Conservation (phyloP, 2,113 vertebrate genomes). For the Argyrosomus japonicus region DNA sequence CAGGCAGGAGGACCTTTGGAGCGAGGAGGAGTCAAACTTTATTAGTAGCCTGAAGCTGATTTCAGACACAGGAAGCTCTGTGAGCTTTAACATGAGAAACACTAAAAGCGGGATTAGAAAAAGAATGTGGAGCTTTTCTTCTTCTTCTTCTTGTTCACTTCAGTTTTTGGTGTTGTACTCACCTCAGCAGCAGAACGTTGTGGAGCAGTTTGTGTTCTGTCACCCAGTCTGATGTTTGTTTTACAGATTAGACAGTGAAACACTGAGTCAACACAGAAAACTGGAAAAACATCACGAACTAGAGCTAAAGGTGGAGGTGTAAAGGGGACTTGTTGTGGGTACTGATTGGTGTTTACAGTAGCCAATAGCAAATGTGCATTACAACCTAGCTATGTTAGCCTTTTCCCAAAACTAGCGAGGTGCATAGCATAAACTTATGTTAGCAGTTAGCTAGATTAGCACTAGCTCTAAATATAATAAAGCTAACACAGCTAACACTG, state of each 20-base stretch:
- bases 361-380: no score
- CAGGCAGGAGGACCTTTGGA: slow-evolving; percentile 85
- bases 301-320: no score
- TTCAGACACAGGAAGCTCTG: slow-evolving; percentile 39
- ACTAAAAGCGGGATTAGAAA: slow-evolving; percentile 38
- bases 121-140: slow-evolving; percentile 51
- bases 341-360: no score
- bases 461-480: no score
- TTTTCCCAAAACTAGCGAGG: no score
- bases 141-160: background rate
- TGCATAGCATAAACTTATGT: no score
- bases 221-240: slow-evolving; percentile 35
- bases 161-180: background rate
- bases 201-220: background rate
- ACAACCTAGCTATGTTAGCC: no score
- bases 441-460: no score
- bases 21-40: slow-evolving; percentile 76
- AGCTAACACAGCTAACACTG: no score
- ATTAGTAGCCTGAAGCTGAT: slow-evolving; percentile 52
- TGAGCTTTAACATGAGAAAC: slow-evolving; percentile 23
- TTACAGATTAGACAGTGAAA: slow-evolving; percentile 35
- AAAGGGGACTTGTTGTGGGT: no score
- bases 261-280: slow-evolving; percentile 27
- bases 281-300: no score
- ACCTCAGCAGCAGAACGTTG: background rate